A percentile compares a stretch with the other conserved stretches of the same genome.
phyloP scores from a whole-genome alignment of 2,113 vertebrate genomes.

The Leptodactylus fuscus region DNA sequence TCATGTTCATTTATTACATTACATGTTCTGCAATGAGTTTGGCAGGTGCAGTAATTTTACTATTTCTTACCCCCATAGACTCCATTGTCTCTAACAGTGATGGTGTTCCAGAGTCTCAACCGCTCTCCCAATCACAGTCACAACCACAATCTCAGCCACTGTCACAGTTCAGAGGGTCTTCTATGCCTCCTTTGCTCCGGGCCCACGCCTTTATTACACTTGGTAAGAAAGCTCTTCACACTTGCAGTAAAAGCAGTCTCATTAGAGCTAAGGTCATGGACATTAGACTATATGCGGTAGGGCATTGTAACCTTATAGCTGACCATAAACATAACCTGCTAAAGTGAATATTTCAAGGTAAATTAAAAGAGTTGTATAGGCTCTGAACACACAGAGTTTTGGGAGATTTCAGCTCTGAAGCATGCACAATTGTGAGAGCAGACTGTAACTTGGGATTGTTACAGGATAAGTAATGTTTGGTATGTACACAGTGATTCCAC shows the following conservation, averaged over 20 bases:
- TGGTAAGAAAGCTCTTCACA: constrained; percentile 71
- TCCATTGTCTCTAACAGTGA: neutral
- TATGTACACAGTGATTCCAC: no score
- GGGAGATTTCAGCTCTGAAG: no score
- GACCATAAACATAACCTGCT: no score
- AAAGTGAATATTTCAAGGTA: no score
- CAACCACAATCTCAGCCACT: constrained; percentile 71
- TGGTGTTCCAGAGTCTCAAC: constrained; percentile 64
- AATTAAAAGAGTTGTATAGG: no score
- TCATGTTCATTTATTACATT: neutral
- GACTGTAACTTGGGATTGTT: neutral
- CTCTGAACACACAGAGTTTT: no score
- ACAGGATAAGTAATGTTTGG: no score
- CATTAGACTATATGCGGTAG: no score
- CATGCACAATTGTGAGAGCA: neutral
- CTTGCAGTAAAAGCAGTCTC: no score
- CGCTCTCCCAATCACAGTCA: constrained; percentile 74
- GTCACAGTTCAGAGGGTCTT: constrained; percentile 79
- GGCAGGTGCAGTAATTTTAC: neutral
- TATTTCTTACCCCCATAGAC: constrained; percentile 58
- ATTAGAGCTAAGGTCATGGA: no score
- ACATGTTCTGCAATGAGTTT: neutral
- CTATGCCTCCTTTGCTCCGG: constrained; percentile 80
- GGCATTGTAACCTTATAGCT: no score
- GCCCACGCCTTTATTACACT: constrained; percentile 90